These are phyloP conservation scores for Candoia aspera DNA, from an alignment of 2,113 vertebrate species.

Conservation along the genomic window DNA sequence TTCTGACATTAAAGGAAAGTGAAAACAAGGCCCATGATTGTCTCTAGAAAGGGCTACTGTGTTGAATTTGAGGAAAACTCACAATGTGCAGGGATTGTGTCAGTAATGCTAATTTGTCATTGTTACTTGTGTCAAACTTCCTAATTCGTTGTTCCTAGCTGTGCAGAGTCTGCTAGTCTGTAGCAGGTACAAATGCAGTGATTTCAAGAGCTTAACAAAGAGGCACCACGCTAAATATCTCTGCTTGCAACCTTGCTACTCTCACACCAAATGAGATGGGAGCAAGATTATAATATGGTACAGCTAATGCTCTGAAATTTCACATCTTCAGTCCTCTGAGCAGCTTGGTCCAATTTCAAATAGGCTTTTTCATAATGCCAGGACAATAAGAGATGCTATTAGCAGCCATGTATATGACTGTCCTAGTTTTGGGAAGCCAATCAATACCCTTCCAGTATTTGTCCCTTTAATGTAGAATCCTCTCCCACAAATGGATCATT, in stretches of 20 bases:
- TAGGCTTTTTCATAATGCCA: not conserved
- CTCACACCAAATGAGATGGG: not conserved
- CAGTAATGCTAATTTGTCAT: not conserved
- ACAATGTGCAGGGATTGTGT: constrained; percentile 4
- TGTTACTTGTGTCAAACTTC: not conserved
- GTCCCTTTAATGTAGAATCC: not conserved
- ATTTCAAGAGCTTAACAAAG: not conserved
- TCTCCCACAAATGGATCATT: not conserved
- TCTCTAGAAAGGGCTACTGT: constrained; percentile 48
- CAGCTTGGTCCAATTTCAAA: not conserved
- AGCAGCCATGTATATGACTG: not conserved
- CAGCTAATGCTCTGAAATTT: not conserved
- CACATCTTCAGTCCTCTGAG: not conserved
- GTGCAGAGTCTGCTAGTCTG: not conserved
- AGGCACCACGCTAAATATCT: not conserved
- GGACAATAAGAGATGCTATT: not conserved
- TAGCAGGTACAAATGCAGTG: not conserved
- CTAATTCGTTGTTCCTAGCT: not conserved
- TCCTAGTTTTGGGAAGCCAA: not conserved
- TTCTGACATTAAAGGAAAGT: constrained; percentile 50
- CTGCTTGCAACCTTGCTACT: not conserved
- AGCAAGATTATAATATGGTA: not conserved
- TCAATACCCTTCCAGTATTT: not conserved
- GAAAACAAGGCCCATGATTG: constrained; percentile 47
- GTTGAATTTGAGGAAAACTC: constrained; percentile 20